Percentiles rank a stretch among this genome's conserved stretches.
Evolutionary conservation across 2,797 vertebrate species (phyloP).

Genomic region (Pseudotriccus pelzelni): DNA sequence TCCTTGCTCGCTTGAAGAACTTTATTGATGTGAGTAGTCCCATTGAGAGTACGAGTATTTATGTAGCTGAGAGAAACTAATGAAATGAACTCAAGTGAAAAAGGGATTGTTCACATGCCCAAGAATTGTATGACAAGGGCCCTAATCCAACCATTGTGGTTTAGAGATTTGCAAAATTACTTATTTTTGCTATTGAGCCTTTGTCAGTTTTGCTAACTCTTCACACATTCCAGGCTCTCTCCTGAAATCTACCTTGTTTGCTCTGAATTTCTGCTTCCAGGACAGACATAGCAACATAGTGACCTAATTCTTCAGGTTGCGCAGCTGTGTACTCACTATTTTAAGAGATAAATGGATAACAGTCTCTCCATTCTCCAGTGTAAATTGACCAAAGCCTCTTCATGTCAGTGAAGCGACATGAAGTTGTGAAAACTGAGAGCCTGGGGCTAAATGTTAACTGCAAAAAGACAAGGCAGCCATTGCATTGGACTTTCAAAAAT

Average conservation of each 20-base stretch:
- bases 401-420: not conserved
- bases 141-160: constrained; percentile 59
- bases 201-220: constrained; percentile 50
- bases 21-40: constrained; percentile 52
- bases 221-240: constrained; percentile 48
- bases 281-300: not conserved
- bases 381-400: constrained; percentile 29
- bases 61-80: constrained; percentile 61
- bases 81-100: constrained; percentile 64
- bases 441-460: not conserved
- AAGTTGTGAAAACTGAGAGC: not conserved
- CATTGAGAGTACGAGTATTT: constrained; percentile 59
- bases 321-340: constrained; percentile 40
- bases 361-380: not conserved
- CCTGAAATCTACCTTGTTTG: constrained; percentile 40
- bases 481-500: not conserved
- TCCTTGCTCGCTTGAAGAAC: constrained; percentile 30
- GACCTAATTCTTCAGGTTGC: constrained; percentile 25
- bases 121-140: constrained; percentile 47
- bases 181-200: constrained; percentile 46
- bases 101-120: constrained; percentile 58
- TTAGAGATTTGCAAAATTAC: constrained; percentile 56
- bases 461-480: not conserved
- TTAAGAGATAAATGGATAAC: constrained; percentile 34
- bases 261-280: constrained; percentile 26